Evolutionary conservation across 2,797 vertebrate species (phyloP), one percentile per base, ranked within the genome.

Genomic region (Hoplostethus atlanticus): DNA sequence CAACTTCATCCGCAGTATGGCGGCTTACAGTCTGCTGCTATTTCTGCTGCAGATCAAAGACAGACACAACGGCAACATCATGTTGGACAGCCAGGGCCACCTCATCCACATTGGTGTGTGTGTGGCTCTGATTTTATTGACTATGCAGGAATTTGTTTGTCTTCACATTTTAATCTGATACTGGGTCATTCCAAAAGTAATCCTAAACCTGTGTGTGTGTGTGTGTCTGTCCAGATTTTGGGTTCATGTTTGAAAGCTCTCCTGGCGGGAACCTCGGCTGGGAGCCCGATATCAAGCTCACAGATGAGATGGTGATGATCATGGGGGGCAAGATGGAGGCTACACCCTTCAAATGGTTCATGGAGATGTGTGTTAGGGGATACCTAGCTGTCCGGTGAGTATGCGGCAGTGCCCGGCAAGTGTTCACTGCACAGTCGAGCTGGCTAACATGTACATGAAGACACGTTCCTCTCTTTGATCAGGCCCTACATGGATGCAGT

Each of bases 311-410:
- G 98, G 98, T 99, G 93, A 99, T 99, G 98, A 99, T 99, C 89
- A 99, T 99, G 98, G 98, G 98, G 0, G 97, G 97, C 38, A 99
- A 99, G 86, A 99, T 99, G 97, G 98, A 99, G 89, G 98, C 98
- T 34, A 99, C 96, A 0, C 97, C 96, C 0, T 97, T 99, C 90
- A 98, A 97, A 64, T 99, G 97, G 98, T 99, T 98, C 90, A 98
- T 99, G 97, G 97, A 98, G 92, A 98, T 99, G 98, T 99, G 97
- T 69, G 97, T 99, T 80, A 94, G 96, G 11, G 97, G 97, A 50
- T 99, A 98, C 88, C 92, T 99, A 88, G 97, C 97, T 0, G 97
- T 99, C 84, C 95, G 97, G 97, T 98, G 84, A 92, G 92, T 60
- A 3, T 6, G 25, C 9, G 4, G 9, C 56, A 25, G 11, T 10